Evolutionary conservation across 1,140 invertebrate genomes (phyloP), one percentile per base, ranked within the genome.

Genomic region (Vanessa atalanta): DNA sequence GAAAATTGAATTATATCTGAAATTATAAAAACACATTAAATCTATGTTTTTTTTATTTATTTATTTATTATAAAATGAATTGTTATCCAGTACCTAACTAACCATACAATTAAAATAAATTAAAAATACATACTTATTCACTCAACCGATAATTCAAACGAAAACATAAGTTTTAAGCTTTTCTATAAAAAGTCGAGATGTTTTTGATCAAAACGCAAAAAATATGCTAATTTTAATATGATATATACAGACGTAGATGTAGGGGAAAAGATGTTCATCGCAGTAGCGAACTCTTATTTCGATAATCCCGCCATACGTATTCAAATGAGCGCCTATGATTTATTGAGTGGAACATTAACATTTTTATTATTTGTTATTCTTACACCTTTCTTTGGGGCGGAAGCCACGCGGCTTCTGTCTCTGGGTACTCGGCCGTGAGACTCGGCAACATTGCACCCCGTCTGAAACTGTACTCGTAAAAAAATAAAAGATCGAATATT

Each of bases 291-390:
- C 83, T 87, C 83, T 82, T 84, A 86, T 86, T 88, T 86, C 87
- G 83, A 90, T 91, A 90, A 92, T 91, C 88, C 85, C 82, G 79
- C 84, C 75, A 89, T 89, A 90, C 80, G 88, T 91, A 93, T 93
- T 92, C 89, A 93, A 92, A 93, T 93, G 88, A 93, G 90, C 83
- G 77, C 86, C 85, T 90, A 92, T 93, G 93, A 93, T 93, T 93
- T 93, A 93, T 93, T 92, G 92, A 93, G 93, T 93, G 93, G 93
- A 93, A 93, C 91, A 93, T 93, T 93, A 89, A 86, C 93, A 93
- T 93, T 93, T 93, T 93, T 93, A 93, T 93, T 93, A 93, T 93
- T 93, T 93, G 93, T 93, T 93, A 93, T 93, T 93, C 90, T 93
- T 92, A 93, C 92, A 91, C 91, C 87, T 92, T 91, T 92, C 81